phyloP scores from a whole-genome alignment of 2,888 invertebrate genomes.

The Stenodema calcarata region DNA sequence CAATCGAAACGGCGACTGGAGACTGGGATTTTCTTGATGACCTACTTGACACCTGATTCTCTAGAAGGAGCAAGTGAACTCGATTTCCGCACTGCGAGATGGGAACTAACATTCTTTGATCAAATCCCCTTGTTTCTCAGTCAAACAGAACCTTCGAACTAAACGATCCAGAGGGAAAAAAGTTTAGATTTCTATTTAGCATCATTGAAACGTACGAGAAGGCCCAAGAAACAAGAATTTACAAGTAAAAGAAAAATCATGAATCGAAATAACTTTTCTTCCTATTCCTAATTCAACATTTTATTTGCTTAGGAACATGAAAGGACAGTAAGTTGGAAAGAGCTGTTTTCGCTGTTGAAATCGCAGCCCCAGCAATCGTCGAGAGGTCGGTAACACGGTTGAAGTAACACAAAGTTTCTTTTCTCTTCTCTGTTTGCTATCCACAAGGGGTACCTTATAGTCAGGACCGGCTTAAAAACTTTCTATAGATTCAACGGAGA shows the following conservation, averaged over 20 bases:
- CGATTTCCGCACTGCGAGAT: no score
- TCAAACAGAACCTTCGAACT: neutral
- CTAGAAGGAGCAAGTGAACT: no score
- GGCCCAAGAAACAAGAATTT: no score
- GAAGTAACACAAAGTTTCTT: slow-evolving; percentile 1
- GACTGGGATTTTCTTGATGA: no score
- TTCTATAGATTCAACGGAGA: neutral
- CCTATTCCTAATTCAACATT: neutral
- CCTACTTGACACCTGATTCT: no score
- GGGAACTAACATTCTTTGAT: neutral
- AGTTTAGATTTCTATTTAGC: no score
- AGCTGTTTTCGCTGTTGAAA: neutral
- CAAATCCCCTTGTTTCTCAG: neutral
- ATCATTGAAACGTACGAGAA: no score
- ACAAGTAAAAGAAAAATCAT: neutral
- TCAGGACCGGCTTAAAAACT: neutral
- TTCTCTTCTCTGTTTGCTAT: neutral
- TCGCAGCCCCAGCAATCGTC: neutral
- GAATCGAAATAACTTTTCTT: neutral
- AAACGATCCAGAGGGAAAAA: no score
- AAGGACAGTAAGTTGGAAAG: neutral
- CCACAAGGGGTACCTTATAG: slow-evolving; percentile 1
- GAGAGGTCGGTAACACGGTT: neutral
- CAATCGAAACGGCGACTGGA: no score
- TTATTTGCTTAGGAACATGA: neutral